Base-by-base conservation (phyloP, 2,888 invertebrate genomes). In the Carcina quercana region DNA sequence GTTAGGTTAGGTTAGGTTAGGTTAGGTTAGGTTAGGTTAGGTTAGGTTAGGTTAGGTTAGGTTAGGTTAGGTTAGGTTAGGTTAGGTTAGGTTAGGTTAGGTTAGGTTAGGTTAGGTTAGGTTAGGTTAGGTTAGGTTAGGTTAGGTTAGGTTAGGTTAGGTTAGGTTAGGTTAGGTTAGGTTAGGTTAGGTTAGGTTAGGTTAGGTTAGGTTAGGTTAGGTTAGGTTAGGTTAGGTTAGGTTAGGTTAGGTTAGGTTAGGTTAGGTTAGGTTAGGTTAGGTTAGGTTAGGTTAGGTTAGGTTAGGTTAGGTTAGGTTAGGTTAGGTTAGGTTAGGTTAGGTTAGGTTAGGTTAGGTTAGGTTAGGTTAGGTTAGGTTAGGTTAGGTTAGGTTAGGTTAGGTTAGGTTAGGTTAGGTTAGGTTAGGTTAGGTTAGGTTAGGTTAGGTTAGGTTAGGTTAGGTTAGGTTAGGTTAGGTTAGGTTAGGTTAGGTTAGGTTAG, bases 281-380 rank as follows among this genome's bases (percentile, higher is more conserved):
- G 29, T 29, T 29, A 29, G 29, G 29, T 29, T 29, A 29, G 29
- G 29, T 29, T 29, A 25, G 25, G 25, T 25, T 17, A 17, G 17
- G 17, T 17, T 17, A 17, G 17, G 17, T 17, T 17, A 17, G 17
- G 17, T 25, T 22, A 30, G 34, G 34, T 30, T 34, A 30, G 34
- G 34, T 34, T 34, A 34, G 34, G 34, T 34, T 34, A 30, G 30
- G 30, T 30, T 30, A 30, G 30, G 30, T 30, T 30, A 30, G 30
- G 30, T 30, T 30, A 30, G 30, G 30, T 24, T 30, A 30, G 30
- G 29, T 29, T 29, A 29, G 29, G 29, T 29, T 29, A 29, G 29
- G 29, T 29, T 29, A 29, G 29, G 29, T 29, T 29, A 29, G 29
- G 29, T 29, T 29, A 29, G 30, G 30, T 30, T 30, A 30, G 30